Percentiles rank a stretch among this genome's conserved stretches.
Evolutionary conservation across 1,140 invertebrate genomes (phyloP).

Genomic region (Pachyrhynchus sulphureomaculatus): DNA sequence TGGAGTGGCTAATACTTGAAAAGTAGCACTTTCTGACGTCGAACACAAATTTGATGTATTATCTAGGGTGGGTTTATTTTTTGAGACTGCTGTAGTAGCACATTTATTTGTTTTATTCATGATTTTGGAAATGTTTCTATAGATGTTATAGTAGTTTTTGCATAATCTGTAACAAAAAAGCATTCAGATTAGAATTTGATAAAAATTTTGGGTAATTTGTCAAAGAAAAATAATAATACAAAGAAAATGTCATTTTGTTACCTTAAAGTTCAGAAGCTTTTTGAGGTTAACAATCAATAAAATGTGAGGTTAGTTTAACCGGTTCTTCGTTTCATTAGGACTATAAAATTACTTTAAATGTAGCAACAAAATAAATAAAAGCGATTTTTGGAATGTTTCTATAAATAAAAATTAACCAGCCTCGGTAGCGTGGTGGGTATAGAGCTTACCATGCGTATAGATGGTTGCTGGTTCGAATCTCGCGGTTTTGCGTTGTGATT

Average conservation of each 20-base stretch:
- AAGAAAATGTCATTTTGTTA: too few relatives aligned
- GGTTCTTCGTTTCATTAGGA: background rate
- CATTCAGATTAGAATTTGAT: background rate
- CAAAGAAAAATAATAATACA: background rate
- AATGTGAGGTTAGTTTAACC: background rate
- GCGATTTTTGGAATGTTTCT: too few relatives aligned
- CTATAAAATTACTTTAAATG: too few relatives aligned
- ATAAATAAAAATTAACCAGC: too few relatives aligned
- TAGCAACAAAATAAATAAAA: too few relatives aligned
- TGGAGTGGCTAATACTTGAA: constrained; percentile 50
- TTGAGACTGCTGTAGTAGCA: background rate
- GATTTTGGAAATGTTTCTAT: background rate
- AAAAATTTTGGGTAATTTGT: too few relatives aligned
- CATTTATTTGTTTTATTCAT: background rate
- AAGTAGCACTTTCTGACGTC: background rate
- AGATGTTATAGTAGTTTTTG: background rate
- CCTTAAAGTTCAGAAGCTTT: too few relatives aligned
- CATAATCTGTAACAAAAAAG: background rate
- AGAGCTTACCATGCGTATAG: too few relatives aligned
- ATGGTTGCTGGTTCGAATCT: too few relatives aligned
- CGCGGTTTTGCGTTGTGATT: too few relatives aligned
- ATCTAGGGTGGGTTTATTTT: background rate
- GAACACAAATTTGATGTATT: background rate
- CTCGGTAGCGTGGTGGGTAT: too few relatives aligned
- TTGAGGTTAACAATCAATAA: background rate